Conservation (phyloP, 2,888 invertebrate genomes). For the Argyresthia goedartella region DNA sequence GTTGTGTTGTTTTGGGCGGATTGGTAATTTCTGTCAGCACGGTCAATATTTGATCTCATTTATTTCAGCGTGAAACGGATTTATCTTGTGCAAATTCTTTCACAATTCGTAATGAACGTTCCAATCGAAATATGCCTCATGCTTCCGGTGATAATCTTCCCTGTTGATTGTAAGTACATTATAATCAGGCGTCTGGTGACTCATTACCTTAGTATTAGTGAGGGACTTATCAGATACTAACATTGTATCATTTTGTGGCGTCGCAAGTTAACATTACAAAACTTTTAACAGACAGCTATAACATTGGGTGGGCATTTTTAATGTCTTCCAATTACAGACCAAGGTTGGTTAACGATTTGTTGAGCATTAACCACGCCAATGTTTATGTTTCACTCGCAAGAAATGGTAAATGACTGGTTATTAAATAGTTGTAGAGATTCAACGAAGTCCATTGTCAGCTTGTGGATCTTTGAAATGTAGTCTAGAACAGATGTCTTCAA, state of each 20-base stretch:
- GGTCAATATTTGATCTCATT: background rate
- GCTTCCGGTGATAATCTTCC: no score
- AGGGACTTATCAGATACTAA: conserved; percentile 2
- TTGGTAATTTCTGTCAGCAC: background rate
- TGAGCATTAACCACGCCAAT: conserved; percentile 65
- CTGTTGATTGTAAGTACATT: no score
- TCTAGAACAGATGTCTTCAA: no score
- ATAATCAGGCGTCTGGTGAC: no score
- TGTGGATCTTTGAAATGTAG: background rate
- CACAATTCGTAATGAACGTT: no score
- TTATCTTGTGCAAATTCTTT: background rate
- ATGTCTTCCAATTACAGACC: conserved; percentile 67
- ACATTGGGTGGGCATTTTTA: conserved; percentile 56
- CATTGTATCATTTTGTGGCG: conserved; percentile 1
- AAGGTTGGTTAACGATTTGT: conserved; percentile 62
- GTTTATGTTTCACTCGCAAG: conserved; percentile 52
- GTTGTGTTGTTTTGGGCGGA: background rate
- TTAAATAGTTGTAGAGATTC: conserved; percentile 3
- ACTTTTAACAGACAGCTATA: conserved; percentile 63
- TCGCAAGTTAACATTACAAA: conserved; percentile 30
- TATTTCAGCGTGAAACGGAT: background rate
- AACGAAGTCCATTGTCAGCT: conserved; percentile 6
- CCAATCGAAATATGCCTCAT: no score
- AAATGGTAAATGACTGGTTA: conserved; percentile 41
- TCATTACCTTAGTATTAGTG: background rate